These are phyloP conservation scores for Procapra przewalskii DNA, from an alignment of 2,113 vertebrate species.

Conservation along the genomic window DNA sequence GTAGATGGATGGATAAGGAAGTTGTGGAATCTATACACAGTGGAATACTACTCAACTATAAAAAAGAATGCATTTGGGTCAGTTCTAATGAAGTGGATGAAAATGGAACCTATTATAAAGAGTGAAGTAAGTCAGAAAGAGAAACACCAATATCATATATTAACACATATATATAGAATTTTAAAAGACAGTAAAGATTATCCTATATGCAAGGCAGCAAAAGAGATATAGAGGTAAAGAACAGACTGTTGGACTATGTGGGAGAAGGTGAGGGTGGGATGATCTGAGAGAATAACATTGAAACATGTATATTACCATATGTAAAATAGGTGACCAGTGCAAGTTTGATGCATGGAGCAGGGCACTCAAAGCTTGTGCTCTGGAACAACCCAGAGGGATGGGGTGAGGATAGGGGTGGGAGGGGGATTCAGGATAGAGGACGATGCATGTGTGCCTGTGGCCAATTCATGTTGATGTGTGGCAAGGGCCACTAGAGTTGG, in stretches of 20 bases:
- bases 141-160: neutral
- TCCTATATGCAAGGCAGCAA: neutral
- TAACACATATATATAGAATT: neutral
- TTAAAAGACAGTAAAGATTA: neutral
- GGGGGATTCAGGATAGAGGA: neutral
- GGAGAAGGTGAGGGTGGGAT: neutral
- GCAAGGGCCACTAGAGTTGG: neutral
- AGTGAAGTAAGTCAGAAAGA: neutral
- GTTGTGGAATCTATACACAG: neutral
- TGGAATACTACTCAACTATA: neutral
- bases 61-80: neutral
- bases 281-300: neutral
- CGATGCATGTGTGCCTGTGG: accelerated
- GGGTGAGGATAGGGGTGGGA: neutral
- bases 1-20: neutral
- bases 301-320: neutral
- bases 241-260: neutral
- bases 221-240: neutral
- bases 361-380: neutral
- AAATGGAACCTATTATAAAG: neutral
- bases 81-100: neutral
- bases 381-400: neutral
- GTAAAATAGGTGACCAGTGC: neutral
- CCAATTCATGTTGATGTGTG: neutral
- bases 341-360: neutral